Evolutionary conservation across 2,113 vertebrate genomes (phyloP).

Genomic region (Butastur rufipennis): DNA sequence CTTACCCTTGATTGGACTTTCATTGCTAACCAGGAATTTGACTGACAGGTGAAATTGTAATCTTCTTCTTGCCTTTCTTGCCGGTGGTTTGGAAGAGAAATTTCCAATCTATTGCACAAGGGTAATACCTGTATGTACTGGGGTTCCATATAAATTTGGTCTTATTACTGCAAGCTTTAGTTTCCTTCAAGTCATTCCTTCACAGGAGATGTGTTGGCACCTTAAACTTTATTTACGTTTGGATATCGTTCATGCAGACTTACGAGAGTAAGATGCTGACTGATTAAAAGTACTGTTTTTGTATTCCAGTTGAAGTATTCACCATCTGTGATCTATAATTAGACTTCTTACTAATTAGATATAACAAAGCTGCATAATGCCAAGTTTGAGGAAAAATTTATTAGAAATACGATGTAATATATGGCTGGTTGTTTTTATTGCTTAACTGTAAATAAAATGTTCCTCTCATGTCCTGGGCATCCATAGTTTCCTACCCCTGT

Average conservation of each 20-base stretch:
- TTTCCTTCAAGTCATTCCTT: background rate
- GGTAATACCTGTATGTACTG: background rate
- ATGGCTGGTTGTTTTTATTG: background rate
- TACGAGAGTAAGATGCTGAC: background rate
- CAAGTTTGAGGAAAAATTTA: background rate
- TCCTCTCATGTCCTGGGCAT: background rate
- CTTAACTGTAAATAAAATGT: background rate
- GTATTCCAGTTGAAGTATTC: background rate
- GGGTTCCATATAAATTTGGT: background rate
- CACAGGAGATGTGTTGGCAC: background rate
- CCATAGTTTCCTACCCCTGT: background rate
- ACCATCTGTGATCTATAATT: constrained; percentile 5
- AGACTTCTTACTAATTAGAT: background rate
- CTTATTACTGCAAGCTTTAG: background rate
- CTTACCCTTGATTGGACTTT: background rate
- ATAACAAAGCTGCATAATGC: background rate
- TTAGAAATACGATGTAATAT: background rate
- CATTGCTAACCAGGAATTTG: background rate
- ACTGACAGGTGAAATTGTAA: background rate
- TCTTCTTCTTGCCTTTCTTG: background rate
- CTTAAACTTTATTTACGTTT: constrained; percentile 26
- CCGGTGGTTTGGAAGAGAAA: background rate
- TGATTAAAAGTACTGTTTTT: background rate
- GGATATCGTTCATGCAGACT: background rate
- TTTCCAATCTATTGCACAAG: rapidly evolving